Evolutionary conservation across 2,113 vertebrate genomes (phyloP), one percentile per base, ranked within the genome.

Genomic region (Albula glossodonta): DNA sequence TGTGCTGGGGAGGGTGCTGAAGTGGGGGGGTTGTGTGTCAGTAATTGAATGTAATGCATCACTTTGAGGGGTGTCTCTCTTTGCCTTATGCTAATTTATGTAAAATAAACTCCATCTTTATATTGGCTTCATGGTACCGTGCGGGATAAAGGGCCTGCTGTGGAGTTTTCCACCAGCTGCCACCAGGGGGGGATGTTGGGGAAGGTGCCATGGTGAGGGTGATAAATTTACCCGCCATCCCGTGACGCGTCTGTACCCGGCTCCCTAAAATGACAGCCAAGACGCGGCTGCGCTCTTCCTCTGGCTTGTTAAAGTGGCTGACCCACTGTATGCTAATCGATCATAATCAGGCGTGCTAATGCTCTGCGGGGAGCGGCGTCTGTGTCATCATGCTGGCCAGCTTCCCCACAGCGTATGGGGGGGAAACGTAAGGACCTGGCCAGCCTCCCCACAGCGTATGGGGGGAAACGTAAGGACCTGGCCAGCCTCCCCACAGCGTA

Each of bases 281-380:
- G 86, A 84, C 84, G 56, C 82, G 82, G 79, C 82, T n/a, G 52
- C 53, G 56, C 82, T 83, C 53, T 22, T 66, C 56, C 78, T 74
- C 25, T 12, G 6, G 53, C 53, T 41, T 41, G 25, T 51, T 70
- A 81, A 82, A 78, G 79, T 13, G 41, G 49, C 50, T 51, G n/a
- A 87, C 86, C 70, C 78, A 57, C 84, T 66, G 83, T 89, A 88
- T 90, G 89, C 89, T 86, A 91, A 89, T 90, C 53, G 11, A 82
- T 86, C 85, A 83, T 91, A 90, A 92, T 92, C 90, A 90, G 86
- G 89, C 88, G 87, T 86, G 84, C 85, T 91, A 90, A 92, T 91
- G 88, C 88, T 88, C 86, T 84, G 81, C 70, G 78, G 88, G 86
- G 90, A 90, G 87, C 88, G 90, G 85, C 82, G 53, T 49, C 88